Conservation (phyloP, 2,113 vertebrate species). For the Sciurus niger region DNA sequence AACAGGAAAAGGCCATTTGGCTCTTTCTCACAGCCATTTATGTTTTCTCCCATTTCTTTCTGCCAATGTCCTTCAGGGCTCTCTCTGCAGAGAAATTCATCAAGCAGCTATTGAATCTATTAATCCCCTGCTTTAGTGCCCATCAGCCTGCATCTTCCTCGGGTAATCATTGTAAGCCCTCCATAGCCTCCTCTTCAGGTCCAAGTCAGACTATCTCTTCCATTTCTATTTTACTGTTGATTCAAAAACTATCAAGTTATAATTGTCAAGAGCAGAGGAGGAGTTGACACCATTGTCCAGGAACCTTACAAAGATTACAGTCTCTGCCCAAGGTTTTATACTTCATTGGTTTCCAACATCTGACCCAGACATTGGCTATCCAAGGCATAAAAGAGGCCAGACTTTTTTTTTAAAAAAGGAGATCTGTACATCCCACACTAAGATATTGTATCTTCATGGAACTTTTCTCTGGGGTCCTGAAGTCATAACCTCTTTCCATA, state of each 20-base stretch:
- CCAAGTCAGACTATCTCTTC: conserved; percentile 58
- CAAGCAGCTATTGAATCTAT: conserved; percentile 85
- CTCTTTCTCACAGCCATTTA: conserved; percentile 72
- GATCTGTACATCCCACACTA: not conserved
- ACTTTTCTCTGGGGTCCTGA: conserved; percentile 14
- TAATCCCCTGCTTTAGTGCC: conserved; percentile 79
- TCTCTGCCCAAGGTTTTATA: conserved; percentile 17
- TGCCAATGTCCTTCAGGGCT: conserved; percentile 57
- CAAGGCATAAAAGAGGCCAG: conserved; percentile 3
- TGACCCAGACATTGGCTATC: not conserved
- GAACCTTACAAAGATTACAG: conserved; percentile 58
- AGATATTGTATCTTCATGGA: not conserved
- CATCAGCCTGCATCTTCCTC: not conserved
- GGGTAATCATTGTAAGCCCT: conserved; percentile 48
- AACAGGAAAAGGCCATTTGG: conserved; percentile 80
- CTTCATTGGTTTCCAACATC: not conserved
- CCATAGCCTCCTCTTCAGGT: conserved; percentile 46
- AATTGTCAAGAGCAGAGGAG: conserved; percentile 50
- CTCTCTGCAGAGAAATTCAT: conserved; percentile 84
- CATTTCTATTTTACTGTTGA: conserved; percentile 63
- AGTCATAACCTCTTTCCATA: not conserved
- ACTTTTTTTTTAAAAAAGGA: not conserved
- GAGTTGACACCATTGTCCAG: conserved; percentile 57
- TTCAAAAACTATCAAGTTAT: conserved; percentile 72
- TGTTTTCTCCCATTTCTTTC: conserved; percentile 80